These are phyloP conservation scores for Diadegma fenestrale DNA, from an alignment of 2,888 invertebrate genomes.

Conservation along the genomic window DNA sequence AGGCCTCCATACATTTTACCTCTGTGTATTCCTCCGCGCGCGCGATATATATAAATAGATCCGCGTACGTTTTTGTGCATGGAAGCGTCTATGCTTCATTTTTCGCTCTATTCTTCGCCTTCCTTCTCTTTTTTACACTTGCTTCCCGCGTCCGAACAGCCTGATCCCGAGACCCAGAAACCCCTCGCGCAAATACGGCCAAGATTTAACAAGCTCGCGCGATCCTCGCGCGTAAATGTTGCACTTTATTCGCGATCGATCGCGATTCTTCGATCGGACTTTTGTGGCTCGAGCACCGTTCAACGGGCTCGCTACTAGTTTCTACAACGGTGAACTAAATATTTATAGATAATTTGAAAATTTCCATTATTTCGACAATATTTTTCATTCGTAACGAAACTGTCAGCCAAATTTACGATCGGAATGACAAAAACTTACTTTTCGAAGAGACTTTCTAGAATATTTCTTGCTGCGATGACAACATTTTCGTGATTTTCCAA, in stretches of 20 bases:
- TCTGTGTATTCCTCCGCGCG: conserved; percentile 38
- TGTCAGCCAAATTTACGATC: too few species aligned
- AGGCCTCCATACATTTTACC: conserved; percentile 69
- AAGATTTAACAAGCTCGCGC: conserved; percentile 58
- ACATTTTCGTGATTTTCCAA: too few species aligned
- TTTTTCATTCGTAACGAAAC: too few species aligned
- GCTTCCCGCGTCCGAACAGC: conserved; percentile 48
- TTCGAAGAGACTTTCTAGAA: too few species aligned
- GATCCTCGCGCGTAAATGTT: conserved; percentile 39
- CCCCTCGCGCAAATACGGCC: conserved; percentile 68
- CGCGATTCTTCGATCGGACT: conserved; percentile 65
- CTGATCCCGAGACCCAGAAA: conserved; percentile 68
- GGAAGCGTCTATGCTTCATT: conserved; percentile 4
- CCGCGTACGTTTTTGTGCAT: conserved; percentile 23
- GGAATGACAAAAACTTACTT: too few species aligned
- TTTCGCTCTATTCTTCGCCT: conserved; percentile 14
- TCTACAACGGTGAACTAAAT: neutral
- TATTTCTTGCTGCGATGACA: too few species aligned
- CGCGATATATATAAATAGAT: conserved; percentile 28
- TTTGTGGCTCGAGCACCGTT: conserved; percentile 28
- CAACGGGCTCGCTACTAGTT: conserved; percentile 34
- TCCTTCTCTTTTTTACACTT: conserved; percentile 37
- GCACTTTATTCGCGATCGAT: conserved; percentile 63
- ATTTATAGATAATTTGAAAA: too few species aligned
- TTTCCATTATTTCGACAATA: too few species aligned